Base-by-base conservation (phyloP, 2,888 invertebrate species). In the Ectobius pallidus region DNA sequence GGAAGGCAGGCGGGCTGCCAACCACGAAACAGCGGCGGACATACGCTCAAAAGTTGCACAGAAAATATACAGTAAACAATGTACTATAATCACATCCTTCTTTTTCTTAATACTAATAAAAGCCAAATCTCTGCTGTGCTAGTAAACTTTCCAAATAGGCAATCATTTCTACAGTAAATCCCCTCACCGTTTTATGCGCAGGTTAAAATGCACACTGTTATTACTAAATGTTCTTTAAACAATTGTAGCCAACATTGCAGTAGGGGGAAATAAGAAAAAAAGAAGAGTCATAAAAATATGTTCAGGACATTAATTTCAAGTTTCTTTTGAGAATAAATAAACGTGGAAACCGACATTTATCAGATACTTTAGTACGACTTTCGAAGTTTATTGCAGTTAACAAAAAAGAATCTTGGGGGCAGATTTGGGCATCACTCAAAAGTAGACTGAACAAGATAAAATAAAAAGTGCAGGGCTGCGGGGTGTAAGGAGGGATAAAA, bases 331-430 rank as follows among this genome's bases (percentile, higher is more conserved):
- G 11, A 1, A 0, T 25, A 52, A 52, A 52, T 25, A 25, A 25
- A 52, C 11, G 2, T 6, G 25, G 11, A 52, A 25, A n/a, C n/a
- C 16, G 25, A 7, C 25, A 52, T 52, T 52, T 25, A 25, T 52
- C 27, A 52, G 25, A 52, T 52, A 42, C 20, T 63, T 63, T 63
- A 63, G 22, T 63, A 42, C 20, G 25, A 39, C 20, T 63, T 42
- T 39, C 7, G 39, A 39, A 39, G 63, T 63, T 63, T 63, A 63
- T 22, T 42, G 42, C 22, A 18, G 22, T 63, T 63, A 63, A 63
- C n/a, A n/a, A n/a, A 42, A 42, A 63, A 63, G 11, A 42, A 7
- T 39, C 25, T 42, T 63, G 32, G 16, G n/a, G n/a, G 32, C n/a
- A 61, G 30, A 63, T 34, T 42, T 42, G 6, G 63, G 39, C 63